phyloP scores from a whole-genome alignment of 2,113 vertebrate species.

The Paramormyrops kingsleyae region DNA sequence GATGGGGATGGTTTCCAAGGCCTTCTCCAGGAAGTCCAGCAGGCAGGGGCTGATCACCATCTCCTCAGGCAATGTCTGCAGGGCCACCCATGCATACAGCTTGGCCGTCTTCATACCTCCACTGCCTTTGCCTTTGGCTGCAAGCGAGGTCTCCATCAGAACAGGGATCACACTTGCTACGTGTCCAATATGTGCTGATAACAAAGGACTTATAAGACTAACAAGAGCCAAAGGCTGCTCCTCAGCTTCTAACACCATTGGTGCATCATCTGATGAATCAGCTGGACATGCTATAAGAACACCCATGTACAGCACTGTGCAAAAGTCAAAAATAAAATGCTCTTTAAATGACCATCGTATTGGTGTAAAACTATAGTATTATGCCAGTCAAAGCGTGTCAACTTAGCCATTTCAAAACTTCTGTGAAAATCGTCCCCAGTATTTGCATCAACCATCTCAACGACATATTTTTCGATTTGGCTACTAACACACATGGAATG shows the following conservation, averaged over 20 bases:
- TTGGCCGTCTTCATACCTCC: constrained; percentile 91
- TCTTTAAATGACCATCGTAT: not conserved
- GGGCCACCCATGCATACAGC: constrained; percentile 93
- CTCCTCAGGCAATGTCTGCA: constrained; percentile 94
- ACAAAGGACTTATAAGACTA: not conserved
- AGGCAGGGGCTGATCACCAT: constrained; percentile 98
- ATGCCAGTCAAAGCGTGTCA: not conserved
- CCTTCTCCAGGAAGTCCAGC: constrained; percentile 96
- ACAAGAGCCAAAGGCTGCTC: not conserved
- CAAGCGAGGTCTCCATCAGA: constrained; percentile 16
- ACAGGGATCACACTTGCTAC: not conserved
- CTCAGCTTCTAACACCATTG: not conserved
- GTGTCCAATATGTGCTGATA: not conserved
- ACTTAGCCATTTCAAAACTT: not conserved
- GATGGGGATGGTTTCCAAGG: constrained; percentile 95
- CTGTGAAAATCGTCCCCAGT: not conserved
- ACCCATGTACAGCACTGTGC: not conserved
- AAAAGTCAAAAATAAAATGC: not conserved
- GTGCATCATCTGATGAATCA: not conserved
- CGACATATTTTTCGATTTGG: not conserved
- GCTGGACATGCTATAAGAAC: not conserved
- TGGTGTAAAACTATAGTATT: not conserved
- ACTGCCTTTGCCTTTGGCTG: constrained; percentile 90
- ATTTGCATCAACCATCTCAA: not conserved
- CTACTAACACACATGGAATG: not conserved